phyloP scores from a whole-genome alignment of 2,888 invertebrate species.

The Tenodera sinensis region DNA sequence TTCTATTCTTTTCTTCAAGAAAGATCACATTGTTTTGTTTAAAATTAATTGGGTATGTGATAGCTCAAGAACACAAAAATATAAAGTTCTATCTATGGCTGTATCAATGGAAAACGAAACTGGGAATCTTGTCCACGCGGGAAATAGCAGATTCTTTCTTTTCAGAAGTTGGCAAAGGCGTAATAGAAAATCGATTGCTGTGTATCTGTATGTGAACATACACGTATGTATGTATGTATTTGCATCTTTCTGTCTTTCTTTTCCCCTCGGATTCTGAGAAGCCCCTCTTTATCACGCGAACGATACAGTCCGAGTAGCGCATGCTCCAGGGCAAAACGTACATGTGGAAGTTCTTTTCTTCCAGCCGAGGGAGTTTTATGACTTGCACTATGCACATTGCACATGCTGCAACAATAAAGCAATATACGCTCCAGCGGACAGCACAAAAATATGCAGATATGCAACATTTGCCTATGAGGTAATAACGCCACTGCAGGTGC shows the following conservation, averaged over 20 bases:
- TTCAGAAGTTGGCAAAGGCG: not conserved
- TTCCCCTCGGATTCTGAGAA: not conserved
- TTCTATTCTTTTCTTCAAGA: too few relatives aligned
- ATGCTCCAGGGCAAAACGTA: not conserved
- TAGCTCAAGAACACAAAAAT: too few relatives aligned
- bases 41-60: too few relatives aligned
- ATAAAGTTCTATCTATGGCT: too few relatives aligned
- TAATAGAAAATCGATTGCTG: not conserved
- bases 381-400: not conserved
- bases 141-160: not conserved
- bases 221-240: not conserved
- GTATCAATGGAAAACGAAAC: not conserved
- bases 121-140: not conserved
- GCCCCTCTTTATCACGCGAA: not conserved
- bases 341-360: not conserved
- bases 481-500: not conserved
- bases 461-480: not conserved
- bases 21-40: too few relatives aligned
- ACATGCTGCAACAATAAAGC: not conserved
- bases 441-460: not conserved
- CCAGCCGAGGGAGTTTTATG: not conserved
- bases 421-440: not conserved
- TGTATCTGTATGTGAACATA: not conserved
- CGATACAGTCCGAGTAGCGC: not conserved
- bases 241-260: not conserved